Conservation (phyloP, 2,888 invertebrate genomes). For the Agrotis segetum region DNA sequence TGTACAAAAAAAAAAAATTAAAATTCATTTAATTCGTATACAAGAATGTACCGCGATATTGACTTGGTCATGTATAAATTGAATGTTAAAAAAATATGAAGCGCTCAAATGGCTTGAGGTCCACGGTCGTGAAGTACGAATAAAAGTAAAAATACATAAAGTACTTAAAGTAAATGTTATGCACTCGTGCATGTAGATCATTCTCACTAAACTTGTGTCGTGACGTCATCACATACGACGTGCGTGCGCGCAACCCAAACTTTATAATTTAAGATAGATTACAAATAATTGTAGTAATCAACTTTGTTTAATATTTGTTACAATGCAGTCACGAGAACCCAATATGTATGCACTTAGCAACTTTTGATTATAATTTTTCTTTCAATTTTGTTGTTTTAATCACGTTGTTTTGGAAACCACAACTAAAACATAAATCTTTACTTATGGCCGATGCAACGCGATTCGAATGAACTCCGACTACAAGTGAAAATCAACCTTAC, state of each 20-base stretch:
- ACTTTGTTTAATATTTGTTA: too few species aligned
- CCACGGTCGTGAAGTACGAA: slow-evolving; percentile 46
- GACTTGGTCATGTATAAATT: slow-evolving; percentile 57
- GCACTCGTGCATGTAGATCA: slow-evolving; percentile 59
- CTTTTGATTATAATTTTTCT: too few species aligned
- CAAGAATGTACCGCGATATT: slow-evolving; percentile 58
- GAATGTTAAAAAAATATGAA: slow-evolving; percentile 51
- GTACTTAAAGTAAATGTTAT: slow-evolving; percentile 59
- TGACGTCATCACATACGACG: slow-evolving; percentile 56
- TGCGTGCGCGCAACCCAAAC: slow-evolving; percentile 32
- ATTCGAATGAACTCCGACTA: too few species aligned
- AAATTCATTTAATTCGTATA: slow-evolving; percentile 70
- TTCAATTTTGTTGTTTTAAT: too few species aligned
- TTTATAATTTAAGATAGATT: too few species aligned
- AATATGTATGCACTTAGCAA: too few species aligned
- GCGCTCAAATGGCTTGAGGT: slow-evolving; percentile 50
- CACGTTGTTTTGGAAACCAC: too few species aligned
- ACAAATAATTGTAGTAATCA: too few species aligned
- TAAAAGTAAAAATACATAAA: slow-evolving; percentile 59
- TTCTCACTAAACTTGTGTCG: slow-evolving; percentile 64
- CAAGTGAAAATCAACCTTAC: too few species aligned
- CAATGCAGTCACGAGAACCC: too few species aligned
- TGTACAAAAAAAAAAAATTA: slow-evolving; percentile 70
- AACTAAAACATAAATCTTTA: too few species aligned
- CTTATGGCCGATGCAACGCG: too few species aligned